A percentile compares a stretch with the other conserved stretches of the same genome.
Conservation (phyloP, 1,140 invertebrate genomes). For the Copidosoma floridanum region DNA sequence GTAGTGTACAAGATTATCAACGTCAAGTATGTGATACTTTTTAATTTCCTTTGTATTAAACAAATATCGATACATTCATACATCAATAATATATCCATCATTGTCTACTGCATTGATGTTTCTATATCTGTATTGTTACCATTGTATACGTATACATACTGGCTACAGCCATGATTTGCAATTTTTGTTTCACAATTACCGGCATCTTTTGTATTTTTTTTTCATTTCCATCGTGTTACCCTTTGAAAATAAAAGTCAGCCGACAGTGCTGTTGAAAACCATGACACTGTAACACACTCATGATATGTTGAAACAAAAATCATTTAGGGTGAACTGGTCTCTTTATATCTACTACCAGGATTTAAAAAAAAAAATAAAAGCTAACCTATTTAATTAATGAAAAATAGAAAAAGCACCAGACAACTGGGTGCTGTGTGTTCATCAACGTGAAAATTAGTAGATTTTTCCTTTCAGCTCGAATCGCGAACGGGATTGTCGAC, state of each 20-base stretch:
- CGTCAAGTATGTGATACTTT: background rate
- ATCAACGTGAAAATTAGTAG: constrained; percentile 25
- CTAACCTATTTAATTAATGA: too few relatives aligned
- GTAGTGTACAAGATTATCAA: background rate
- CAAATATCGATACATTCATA: background rate
- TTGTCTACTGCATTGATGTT: background rate
- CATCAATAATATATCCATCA: too few relatives aligned
- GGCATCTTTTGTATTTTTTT: background rate
- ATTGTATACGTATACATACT: too few relatives aligned
- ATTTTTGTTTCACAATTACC: constrained; percentile 4
- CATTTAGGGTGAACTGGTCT: background rate
- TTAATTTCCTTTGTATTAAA: background rate
- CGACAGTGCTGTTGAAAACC: too few relatives aligned
- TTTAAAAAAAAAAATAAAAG: constrained; percentile 1
- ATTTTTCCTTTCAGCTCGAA: constrained; percentile 29
- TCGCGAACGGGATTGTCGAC: constrained; percentile 27
- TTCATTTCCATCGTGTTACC: background rate
- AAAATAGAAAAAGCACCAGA: too few relatives aligned
- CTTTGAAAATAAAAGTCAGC: background rate
- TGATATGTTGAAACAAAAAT: background rate
- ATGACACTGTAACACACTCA: background rate
- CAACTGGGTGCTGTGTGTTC: background rate
- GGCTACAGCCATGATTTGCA: too few relatives aligned
- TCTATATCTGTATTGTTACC: background rate
- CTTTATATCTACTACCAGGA: background rate